Base-by-base conservation (phyloP, 53 echinoderm and acorn worm genomes). In the Holothuria leucospilota region DNA sequence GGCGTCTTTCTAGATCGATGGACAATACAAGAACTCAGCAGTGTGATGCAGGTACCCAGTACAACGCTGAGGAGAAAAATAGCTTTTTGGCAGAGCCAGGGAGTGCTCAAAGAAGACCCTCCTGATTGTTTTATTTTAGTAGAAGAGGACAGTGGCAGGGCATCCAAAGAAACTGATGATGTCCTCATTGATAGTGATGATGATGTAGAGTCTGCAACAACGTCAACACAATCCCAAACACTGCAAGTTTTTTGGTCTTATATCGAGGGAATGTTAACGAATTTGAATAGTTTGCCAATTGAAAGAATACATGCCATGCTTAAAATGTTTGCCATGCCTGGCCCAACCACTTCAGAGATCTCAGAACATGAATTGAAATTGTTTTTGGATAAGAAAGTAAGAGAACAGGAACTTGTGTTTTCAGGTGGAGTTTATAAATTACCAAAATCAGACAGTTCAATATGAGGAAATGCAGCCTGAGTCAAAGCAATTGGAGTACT, bases 61-160 rank as follows among this genome's bases (percentile, higher is more conserved):
- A 92, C 95, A 24, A 95, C 99, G 24, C 82, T 95, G 28, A 85
- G 95, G 14, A 91, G 95, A 13, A 98, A 95, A 89, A 98, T 98
- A 39, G 95, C 95, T 14, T 98, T 93, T 85, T 98, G 99, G 99
- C 99, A 98, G 90, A 98, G 99, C 59, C 99, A 98, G 78, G 99
- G 99, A 7, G 89, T 98, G 13, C 74, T 98, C 66, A 89, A 90
- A 49, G 99, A 95, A 87, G 93, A 95, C 42, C 70, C 93, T 25
- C 84, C 86, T 9, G 99, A 98, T 87, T 93, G 88, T 14, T 98
- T 98, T 77, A 93, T 91, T 13, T 68, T 98, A 62, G 92, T 95
- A 14, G 93, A 93, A 63, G 95, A 95, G 60, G 87, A 93, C 58
- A 85, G 79, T 63, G 89, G 88, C 28, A 90, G 91, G 64, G 69